Percentiles rank a stretch among this genome's conserved stretches.
phyloP scores from a whole-genome alignment of 2,797 vertebrate species.

The Fringilla coelebs region DNA sequence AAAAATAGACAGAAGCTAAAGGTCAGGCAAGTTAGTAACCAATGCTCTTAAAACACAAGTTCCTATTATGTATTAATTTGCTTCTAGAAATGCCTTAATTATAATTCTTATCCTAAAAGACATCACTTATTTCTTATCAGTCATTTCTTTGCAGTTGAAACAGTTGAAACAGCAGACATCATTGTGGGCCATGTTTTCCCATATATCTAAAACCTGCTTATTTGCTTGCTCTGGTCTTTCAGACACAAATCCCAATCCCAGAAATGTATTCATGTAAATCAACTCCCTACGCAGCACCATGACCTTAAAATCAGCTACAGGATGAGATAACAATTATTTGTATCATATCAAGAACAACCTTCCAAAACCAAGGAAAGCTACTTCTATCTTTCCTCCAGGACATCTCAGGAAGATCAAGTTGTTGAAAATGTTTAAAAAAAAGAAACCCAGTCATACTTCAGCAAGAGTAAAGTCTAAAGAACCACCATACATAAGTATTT shows the following conservation, averaged over 20 bases:
- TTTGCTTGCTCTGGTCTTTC: not conserved
- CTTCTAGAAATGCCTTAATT: not conserved
- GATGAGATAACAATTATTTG: not conserved
- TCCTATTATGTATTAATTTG: not conserved
- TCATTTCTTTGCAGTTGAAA: not conserved
- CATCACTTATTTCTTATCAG: not conserved
- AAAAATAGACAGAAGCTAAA: not conserved
- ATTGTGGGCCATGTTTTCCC: not conserved
- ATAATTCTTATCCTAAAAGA: not conserved
- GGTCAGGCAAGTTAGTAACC: not conserved
- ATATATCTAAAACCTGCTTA: not conserved
- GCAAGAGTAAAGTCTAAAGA: not conserved
- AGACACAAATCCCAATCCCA: not conserved
- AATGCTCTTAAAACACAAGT: not conserved
- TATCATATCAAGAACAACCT: not conserved
- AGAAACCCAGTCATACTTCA: not conserved
- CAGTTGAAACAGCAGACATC: not conserved
- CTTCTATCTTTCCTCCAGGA: not conserved
- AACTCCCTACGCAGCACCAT: not conserved
- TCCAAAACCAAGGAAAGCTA: not conserved
- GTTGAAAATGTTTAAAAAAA: not conserved
- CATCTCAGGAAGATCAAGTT: not conserved
- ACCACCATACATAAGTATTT: not conserved
- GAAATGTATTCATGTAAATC: not conserved
- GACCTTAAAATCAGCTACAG: not conserved